Conservation (phyloP, 2,797 vertebrate genomes). For the Rallus crepitans region DNA sequence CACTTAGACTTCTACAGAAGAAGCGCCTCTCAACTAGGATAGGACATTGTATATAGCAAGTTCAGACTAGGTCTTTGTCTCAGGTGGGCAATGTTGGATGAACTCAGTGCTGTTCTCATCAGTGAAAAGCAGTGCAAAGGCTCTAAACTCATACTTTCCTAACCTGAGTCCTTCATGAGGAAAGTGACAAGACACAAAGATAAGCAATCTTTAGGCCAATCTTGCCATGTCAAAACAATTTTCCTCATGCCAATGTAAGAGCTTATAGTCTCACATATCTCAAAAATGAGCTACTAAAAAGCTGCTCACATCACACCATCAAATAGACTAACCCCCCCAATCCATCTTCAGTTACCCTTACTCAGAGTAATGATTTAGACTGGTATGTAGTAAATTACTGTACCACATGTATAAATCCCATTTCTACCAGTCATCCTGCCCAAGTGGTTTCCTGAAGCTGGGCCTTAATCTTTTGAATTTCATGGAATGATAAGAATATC, state of each 20-base stretch:
- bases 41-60: not conserved
- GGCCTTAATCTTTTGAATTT: not conserved
- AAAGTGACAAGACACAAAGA: not conserved
- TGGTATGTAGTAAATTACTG: not conserved
- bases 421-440: not conserved
- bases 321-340: not conserved
- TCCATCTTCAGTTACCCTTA: not conserved
- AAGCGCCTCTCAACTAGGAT: rapidly evolving
- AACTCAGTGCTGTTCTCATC: not conserved
- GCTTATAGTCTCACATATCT: not conserved
- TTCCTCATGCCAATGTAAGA: not conserved
- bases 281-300: not conserved
- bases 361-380: not conserved
- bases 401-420: not conserved
- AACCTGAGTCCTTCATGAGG: not conserved
- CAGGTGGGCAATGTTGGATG: not conserved
- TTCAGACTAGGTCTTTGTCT: not conserved
- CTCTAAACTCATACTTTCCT: not conserved
- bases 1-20: not conserved
- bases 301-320: not conserved
- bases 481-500: not conserved
- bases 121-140: not conserved
- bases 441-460: not conserved
- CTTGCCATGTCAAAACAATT: not conserved
- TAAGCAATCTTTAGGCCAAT: not conserved